Conservation (phyloP, 1,140 invertebrate genomes). For the Pteromalus puparum region DNA sequence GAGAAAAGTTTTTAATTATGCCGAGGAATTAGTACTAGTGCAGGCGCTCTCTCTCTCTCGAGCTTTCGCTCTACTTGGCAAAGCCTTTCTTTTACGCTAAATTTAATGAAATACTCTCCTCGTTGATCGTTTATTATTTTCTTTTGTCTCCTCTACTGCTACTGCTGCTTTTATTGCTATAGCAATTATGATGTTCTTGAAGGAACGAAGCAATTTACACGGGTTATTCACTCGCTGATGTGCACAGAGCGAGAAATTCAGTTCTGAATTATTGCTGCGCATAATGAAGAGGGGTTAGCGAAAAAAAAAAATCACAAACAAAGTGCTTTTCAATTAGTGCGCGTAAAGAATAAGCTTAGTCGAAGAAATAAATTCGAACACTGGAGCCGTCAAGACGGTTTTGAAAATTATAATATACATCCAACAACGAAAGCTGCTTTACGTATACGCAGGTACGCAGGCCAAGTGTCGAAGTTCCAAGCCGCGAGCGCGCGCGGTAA, state of each 20-base stretch:
- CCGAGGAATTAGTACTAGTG: background rate
- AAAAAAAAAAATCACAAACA: background rate
- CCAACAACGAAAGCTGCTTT: background rate
- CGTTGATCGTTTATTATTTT: background rate
- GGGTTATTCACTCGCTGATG: background rate
- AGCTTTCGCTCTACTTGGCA: background rate
- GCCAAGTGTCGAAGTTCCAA: background rate
- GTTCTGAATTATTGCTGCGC: background rate
- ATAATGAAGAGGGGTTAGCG: background rate
- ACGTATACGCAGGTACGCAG: background rate
- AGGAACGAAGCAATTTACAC: background rate
- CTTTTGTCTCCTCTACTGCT: background rate
- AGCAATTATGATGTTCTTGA: background rate
- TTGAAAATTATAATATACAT: background rate
- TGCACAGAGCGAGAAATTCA: background rate
- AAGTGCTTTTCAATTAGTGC: too few species aligned
- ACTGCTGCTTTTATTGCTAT: background rate
- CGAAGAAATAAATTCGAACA: background rate
- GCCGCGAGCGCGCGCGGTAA: background rate
- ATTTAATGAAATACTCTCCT: background rate
- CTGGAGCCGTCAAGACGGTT: too few species aligned
- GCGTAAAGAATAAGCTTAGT: background rate
- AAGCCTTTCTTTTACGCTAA: background rate
- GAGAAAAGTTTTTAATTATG: slow-evolving; percentile 11
- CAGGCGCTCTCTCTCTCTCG: too few species aligned